Conservation (phyloP, 1,140 invertebrate genomes). For the Ctenoplectra terminalis region DNA sequence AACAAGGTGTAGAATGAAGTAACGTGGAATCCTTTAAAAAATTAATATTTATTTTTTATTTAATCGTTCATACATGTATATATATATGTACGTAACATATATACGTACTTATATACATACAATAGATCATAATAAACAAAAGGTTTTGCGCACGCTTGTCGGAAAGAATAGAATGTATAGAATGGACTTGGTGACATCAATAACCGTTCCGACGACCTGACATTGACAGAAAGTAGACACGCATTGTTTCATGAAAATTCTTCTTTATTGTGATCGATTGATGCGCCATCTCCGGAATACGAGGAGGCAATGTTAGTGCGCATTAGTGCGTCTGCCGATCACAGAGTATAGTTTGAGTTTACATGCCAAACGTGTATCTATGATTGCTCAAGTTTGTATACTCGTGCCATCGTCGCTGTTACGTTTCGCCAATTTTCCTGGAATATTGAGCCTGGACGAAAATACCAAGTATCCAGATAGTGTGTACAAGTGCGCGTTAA, state of each 20-base stretch:
- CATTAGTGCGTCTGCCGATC: slow-evolving; percentile 59
- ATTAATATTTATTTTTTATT: not conserved
- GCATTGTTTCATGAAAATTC: slow-evolving; percentile 23
- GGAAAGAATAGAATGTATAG: not conserved
- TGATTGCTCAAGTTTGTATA: slow-evolving; percentile 71
- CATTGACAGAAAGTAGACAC: not conserved
- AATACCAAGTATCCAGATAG: slow-evolving; percentile 7
- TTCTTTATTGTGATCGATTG: slow-evolving; percentile 41
- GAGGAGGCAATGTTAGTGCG: slow-evolving; percentile 39
- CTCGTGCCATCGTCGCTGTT: slow-evolving; percentile 52
- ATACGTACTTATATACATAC: not conserved
- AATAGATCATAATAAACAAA: slow-evolving; percentile 38
- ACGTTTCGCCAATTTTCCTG: slow-evolving; percentile 53
- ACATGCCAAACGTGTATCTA: slow-evolving; percentile 68
- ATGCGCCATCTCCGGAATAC: slow-evolving; percentile 51
- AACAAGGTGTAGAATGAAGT: not conserved
- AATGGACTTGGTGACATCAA: not conserved
- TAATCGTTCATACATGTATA: too few species aligned
- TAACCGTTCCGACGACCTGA: not conserved
- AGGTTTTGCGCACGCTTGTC: slow-evolving; percentile 1
- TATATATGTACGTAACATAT: not conserved
- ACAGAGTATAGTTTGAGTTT: slow-evolving; percentile 56
- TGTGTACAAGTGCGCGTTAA: slow-evolving; percentile 36
- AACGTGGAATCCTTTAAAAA: not conserved
- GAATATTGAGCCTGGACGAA: slow-evolving; percentile 20